phyloP scores from a whole-genome alignment of 92 coral and sea anemone species.

The Phymanthus crucifer region DNA sequence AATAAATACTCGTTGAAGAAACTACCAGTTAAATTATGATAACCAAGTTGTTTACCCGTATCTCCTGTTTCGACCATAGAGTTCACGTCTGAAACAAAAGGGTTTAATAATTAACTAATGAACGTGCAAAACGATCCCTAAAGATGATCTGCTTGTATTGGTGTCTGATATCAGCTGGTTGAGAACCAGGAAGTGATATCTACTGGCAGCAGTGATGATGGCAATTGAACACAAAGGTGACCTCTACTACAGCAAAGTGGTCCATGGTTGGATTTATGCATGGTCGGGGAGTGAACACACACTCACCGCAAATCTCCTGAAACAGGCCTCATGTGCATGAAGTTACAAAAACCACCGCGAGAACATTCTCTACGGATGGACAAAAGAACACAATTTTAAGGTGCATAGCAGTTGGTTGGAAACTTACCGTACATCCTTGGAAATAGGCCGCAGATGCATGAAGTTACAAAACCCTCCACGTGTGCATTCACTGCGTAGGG shows the following conservation, averaged over 20 bases:
- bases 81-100: slow-evolving; percentile 74
- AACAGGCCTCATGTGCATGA: slow-evolving; percentile 98
- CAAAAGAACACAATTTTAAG: slow-evolving; percentile 59
- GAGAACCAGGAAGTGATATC: background rate
- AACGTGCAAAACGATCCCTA: too few species aligned
- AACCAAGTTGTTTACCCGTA: slow-evolving; percentile 54
- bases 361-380: slow-evolving; percentile 84
- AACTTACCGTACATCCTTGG: slow-evolving; percentile 90
- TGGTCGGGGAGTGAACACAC: slow-evolving; percentile 19
- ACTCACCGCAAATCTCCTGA: slow-evolving; percentile 95
- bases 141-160: background rate
- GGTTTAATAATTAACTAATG: background rate
- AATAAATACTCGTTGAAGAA: too few species aligned
- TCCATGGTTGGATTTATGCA: background rate
- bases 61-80: slow-evolving; percentile 86
- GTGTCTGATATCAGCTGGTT: background rate
- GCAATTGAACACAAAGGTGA: background rate
- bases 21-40: too few species aligned
- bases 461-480: slow-evolving; percentile 97
- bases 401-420: slow-evolving; percentile 23
- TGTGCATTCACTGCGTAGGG: slow-evolving; percentile 88
- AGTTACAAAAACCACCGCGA: slow-evolving; percentile 98
- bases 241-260: background rate
- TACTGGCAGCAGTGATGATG: background rate
- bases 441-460: slow-evolving; percentile 94